phyloP scores from a whole-genome alignment of 2,797 vertebrate genomes.

The Nyctibius grandis region DNA sequence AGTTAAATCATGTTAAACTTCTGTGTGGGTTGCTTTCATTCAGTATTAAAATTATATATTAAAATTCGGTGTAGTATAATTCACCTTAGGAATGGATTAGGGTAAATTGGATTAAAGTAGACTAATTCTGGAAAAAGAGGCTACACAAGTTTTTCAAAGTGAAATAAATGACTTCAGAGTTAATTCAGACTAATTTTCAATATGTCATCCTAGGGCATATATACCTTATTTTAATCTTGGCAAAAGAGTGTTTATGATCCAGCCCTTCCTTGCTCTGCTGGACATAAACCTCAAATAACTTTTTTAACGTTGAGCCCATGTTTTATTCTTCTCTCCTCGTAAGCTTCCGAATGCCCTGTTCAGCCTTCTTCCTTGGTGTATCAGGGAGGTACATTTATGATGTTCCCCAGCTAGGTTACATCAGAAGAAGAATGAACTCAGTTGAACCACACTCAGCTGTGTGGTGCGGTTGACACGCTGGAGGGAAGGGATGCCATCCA shows the following conservation, averaged over 20 bases:
- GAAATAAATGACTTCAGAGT: not conserved
- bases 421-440: not conserved
- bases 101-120: conserved; percentile 39
- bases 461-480: too few species aligned
- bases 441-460: too few species aligned
- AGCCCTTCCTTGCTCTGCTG: not conserved
- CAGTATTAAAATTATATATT: conserved; percentile 2
- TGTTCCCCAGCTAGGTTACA: not conserved
- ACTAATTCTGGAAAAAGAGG: not conserved
- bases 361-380: not conserved
- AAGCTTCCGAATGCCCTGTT: not conserved
- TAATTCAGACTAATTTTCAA: not conserved
- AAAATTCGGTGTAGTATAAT: conserved; percentile 41
- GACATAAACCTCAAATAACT: not conserved
- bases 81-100: conserved; percentile 42
- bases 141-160: not conserved
- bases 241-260: not conserved
- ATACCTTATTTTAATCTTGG: not conserved
- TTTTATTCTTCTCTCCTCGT: not conserved
- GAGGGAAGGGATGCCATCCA: too few species aligned
- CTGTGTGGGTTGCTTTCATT: conserved; percentile 11
- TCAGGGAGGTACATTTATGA: not conserved
- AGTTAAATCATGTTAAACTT: not conserved
- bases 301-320: not conserved
- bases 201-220: not conserved